Evolutionary conservation across 2,888 invertebrate genomes (phyloP), one percentile per base, ranked within the genome.

Genomic region (Ornithoptera priamus): DNA sequence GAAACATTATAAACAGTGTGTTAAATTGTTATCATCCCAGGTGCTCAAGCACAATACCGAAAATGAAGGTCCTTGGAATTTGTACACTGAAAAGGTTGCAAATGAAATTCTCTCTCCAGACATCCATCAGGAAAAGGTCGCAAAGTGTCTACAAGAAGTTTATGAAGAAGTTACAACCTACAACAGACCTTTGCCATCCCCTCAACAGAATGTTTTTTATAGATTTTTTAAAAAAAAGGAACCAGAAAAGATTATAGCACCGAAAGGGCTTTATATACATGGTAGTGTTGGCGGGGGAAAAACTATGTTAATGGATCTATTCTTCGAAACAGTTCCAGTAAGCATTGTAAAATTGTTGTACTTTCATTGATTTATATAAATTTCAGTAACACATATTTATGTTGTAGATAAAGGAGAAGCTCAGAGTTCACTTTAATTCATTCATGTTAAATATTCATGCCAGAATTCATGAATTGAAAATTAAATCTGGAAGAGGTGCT

Each of bases 231-330:
- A 72, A 73, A 89, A 79, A 77, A 79, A 78, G 71, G 80, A 86
- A 74, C 87, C 93, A 2, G 81, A 81, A 65, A 93, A 92, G 73
- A 87, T 91, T 42, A 86, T 92, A 72, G 93, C 93, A 57, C 96
- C 97, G 0, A 95, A 95, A 86, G 98, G 98, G 7, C 88, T 98
- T 17, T 98, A 99, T 81, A 95, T 98, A 71, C 95, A 96, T 89
- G 98, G 98, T 69, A 96, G 97, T 81, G 97, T 98, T 73, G 97
- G 98, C 62, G 97, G 98, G 77, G 99, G 99, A 61, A 99, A 99
- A 93, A 99, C 99, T 8, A 99, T 99, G 96, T 91, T 99, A 70
- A 99, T 99, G 99, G 99, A 99, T 90, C 90, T 99, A 80, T 99
- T 99, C 91, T 98, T 96, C 92, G 95, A 97, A 78, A 88, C 87